Evolutionary conservation across 2,113 vertebrate genomes (phyloP), one percentile per base, ranked within the genome.

Genomic region (Rhadina sibilatrix): DNA sequence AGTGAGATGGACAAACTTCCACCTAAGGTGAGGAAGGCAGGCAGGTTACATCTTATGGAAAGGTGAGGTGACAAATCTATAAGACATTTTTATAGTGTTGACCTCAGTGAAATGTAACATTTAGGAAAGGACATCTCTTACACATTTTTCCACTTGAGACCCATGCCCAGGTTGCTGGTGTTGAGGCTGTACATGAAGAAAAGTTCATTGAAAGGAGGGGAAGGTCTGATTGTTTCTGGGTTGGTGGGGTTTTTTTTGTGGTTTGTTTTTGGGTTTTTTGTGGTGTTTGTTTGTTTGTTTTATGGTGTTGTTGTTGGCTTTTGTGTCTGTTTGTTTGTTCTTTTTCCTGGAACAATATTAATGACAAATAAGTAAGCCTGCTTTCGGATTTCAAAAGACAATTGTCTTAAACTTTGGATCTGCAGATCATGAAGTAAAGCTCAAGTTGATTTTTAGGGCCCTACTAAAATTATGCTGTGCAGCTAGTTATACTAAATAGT

Each of bases 1-100:
- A 89, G 30, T 87, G 95, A 77, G 38, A 57, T 30, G 47, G 83
- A 65, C 88, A 87, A 97, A 91, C 47, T 76, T 90, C 47, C 66
- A 31, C 30, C 50, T 52, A 57, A 47, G 14, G 28, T 40, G 33
- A 50, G 17, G 54, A 94, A 66, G n/a, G 28, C 42, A 90, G 53
- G 27, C 59, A 66, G 10, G 38, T 66, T 65, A 35, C 50, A 57
- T 70, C 35, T 69, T 77, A 27, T 40, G 24, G 22, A 61, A 75
- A 78, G 24, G 6, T 74, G 69, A 61, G 22, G 33, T 68, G 65
- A 46, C 49, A 78, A 84, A 68, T 77, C 14, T 54, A 0, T 31
- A 37, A n/a, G 28, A 60, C 3, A 12, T 79, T 88, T 80, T 69
- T 47, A 33, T 61, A 54, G 15, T n/a, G 23, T 42, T 79, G 44